Percentiles rank a stretch among this genome's conserved stretches.
These are phyloP conservation scores for Rhipidura dahli DNA, from an alignment of 2,113 vertebrate genomes.

Conservation along the genomic window DNA sequence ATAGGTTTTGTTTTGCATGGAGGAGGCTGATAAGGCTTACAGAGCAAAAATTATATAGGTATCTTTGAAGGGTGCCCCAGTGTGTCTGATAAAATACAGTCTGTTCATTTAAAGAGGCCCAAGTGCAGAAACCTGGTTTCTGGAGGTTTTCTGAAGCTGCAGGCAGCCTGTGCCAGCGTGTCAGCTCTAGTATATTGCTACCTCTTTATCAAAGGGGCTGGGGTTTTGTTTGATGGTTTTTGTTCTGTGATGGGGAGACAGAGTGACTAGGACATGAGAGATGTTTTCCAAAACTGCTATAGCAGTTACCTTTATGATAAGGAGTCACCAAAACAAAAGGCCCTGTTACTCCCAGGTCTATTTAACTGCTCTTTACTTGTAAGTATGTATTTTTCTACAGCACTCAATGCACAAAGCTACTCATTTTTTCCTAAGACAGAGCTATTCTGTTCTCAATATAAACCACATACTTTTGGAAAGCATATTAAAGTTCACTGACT, in stretches of 20 bases:
- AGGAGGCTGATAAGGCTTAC: neutral
- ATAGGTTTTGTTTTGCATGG: neutral
- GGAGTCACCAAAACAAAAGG: neutral
- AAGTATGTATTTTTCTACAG: neutral
- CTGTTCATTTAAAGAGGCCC: neutral
- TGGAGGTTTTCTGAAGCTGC: neutral
- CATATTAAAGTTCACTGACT: neutral
- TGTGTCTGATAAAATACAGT: neutral
- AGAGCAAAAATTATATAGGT: neutral
- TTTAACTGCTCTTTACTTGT: neutral
- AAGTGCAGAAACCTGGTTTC: neutral
- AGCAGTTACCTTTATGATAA: neutral
- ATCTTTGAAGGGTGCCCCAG: neutral
- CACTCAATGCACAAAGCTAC: neutral
- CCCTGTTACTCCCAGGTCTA: neutral
- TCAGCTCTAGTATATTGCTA: neutral
- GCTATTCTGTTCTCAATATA: neutral
- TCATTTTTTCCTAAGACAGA: neutral
- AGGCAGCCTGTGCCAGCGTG: neutral
- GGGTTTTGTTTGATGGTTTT: neutral
- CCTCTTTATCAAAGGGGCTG: neutral
- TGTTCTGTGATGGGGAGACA: neutral
- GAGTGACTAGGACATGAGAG: accelerated
- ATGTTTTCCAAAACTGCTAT: neutral
- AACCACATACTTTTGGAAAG: neutral